Base-by-base conservation (phyloP, 2,113 vertebrate genomes). In the Pavo muticus region DNA sequence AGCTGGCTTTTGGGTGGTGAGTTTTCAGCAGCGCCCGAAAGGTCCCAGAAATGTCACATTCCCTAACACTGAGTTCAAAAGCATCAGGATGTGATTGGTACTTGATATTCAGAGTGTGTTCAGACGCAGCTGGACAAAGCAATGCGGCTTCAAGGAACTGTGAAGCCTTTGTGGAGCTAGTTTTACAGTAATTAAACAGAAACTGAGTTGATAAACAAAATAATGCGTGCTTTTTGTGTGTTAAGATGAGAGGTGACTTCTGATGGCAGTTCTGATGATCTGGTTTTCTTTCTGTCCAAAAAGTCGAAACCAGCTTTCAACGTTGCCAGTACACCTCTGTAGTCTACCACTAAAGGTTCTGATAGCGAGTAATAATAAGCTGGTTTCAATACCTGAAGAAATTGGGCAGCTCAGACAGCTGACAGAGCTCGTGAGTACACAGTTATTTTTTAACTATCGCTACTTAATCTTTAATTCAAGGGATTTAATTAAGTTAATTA, bases 321-420 rank as follows among this genome's bases (percentile, higher is more conserved):
- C 98, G 8, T 98, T 99, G 74, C 99, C 99, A 5, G 96, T 97
- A 13, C 98, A 99, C 29, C 94, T 99, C 87, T 99, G 99, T 97
- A 98, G 94, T 84, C 98, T 99, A 6, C 99, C 99, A 19, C 95
- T 99, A 75, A 99, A 99, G 97, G 99, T 99, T 69, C 97, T 99
- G 97, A 99, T 99, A 91, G 99, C 98, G 17, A 99, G 99, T 96
- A 99, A 99, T 98, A 99, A 99, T 97, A 99, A 99, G 86, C 96
- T 99, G 96, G 98, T 99, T 63, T 99, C 98, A 40, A 98, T 99
- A 93, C 99, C 99, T 15, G 99, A 99, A 93, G 99, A 99, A 91
- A 98, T 99, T 91, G 99, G 99, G 21, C 98, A 95, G 73, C 98
- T 99, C 85, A 98, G 97, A 93, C 98, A 98, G 52, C 98, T 99